Conservation (phyloP, 2,797 vertebrate species). For the Parambassis ranga region DNA sequence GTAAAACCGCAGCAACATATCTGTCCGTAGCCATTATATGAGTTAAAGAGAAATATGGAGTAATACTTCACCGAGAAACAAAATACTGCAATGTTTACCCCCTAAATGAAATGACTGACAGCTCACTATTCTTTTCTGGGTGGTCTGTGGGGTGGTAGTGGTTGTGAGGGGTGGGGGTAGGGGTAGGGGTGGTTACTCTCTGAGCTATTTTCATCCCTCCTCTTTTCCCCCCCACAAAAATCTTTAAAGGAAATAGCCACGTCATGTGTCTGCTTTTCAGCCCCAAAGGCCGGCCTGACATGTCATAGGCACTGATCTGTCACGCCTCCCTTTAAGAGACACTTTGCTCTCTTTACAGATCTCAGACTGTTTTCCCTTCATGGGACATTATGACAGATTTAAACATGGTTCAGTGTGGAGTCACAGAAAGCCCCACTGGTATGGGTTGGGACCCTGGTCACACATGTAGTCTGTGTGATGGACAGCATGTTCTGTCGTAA, state of each 20-base stretch:
- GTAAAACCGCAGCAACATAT: slow-evolving; percentile 4
- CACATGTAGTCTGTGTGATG: too few species aligned
- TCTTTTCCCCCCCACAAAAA: slow-evolving; percentile 26
- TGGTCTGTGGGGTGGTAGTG: slow-evolving; percentile 67
- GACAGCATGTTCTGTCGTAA: too few species aligned
- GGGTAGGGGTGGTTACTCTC: slow-evolving; percentile 38
- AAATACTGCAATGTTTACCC: slow-evolving; percentile 52
- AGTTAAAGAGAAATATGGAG: slow-evolving; percentile 15
- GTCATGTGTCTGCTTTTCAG: slow-evolving; percentile 45
- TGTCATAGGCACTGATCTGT: slow-evolving; percentile 20
- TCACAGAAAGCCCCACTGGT: slow-evolving; percentile 14
- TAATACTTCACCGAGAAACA: slow-evolving; percentile 37
- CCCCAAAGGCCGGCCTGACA: slow-evolving; percentile 44
- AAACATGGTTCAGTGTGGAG: slow-evolving; percentile 40
- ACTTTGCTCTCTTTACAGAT: slow-evolving; percentile 34
- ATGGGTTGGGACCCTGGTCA: background rate
- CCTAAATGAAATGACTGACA: slow-evolving; percentile 70
- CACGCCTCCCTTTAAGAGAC: slow-evolving; percentile 46
- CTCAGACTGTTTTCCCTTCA: slow-evolving; percentile 8
- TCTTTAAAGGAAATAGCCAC: slow-evolving; percentile 53
- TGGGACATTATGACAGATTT: slow-evolving; percentile 37
- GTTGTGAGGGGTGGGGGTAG: background rate
- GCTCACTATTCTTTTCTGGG: slow-evolving; percentile 64
- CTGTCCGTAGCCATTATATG: background rate
- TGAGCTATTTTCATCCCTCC: slow-evolving; percentile 52